phyloP scores from a whole-genome alignment of 2,797 vertebrate genomes.

The Syngnathus rostellatus region DNA sequence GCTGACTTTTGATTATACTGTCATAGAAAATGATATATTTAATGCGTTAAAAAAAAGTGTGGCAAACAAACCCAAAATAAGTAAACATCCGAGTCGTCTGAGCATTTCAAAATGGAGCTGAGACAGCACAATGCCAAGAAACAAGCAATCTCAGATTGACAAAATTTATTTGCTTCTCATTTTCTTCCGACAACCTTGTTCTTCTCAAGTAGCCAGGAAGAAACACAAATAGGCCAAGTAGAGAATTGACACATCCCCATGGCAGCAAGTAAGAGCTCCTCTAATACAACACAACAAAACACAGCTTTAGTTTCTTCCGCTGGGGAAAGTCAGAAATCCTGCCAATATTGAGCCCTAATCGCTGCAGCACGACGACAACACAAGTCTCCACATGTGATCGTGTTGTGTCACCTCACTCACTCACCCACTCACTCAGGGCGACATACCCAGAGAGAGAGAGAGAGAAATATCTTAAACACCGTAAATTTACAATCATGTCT shows the following conservation, averaged over 20 bases:
- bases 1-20: no score
- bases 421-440: no score
- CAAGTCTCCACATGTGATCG: neutral
- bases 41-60: no score
- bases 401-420: no score
- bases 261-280: conserved; percentile 41
- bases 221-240: neutral
- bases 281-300: conserved; percentile 48
- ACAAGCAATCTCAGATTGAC: neutral
- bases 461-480: neutral
- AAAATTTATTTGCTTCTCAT: neutral
- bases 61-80: no score
- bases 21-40: no score
- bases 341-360: no score
- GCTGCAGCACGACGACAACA: neutral
- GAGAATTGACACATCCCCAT: conserved; percentile 45
- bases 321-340: no score
- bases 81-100: no score
- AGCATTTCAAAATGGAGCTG: neutral
- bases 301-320: conserved; percentile 8
- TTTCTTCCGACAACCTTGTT: conserved; percentile 7
- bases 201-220: conserved; percentile 20
- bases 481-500: neutral
- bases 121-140: neutral
- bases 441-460: no score